Base-by-base conservation (phyloP, 2,888 invertebrate species). In the Hoplodrina blanda region DNA sequence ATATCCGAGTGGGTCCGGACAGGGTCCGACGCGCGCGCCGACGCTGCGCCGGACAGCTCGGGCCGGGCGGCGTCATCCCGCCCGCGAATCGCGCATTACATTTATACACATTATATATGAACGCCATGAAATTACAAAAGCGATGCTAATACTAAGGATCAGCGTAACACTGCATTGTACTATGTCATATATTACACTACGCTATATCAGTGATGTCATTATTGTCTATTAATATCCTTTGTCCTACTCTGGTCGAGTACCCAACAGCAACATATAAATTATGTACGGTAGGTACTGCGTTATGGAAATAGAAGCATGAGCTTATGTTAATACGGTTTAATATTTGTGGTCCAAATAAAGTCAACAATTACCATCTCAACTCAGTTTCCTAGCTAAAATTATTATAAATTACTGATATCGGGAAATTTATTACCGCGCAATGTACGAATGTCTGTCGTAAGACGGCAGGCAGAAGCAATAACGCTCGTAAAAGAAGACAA, bases 1-100 rank as follows among this genome's bases (percentile, higher is more conserved):
- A 95, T 94, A 92, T 92, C 91, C 88, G 88, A 91, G 90, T 87
- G 85, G 85, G 87, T 87, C 87, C 79, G 84, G 74, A 84, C 81
- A 79, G 82, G 81, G 78, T 69, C 78, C 81, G 70, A 76, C 77
- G 78, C 81, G 73, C 82, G 77, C 79, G 72, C 76, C 71, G 67
- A 65, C 60, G 49, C 53, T 17, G 57, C 50, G 46, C 55, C 61
- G 46, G 46, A 46, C 17, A 46, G 52, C 57, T 74, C 71, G 65
- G 63, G 68, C 54, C 76, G 50, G 50, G 62, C 59, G 59, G 53
- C 61, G 69, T 66, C 70, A 37, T 62, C 65, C 44, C 71, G 56
- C 61, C 60, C 61, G 57, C 54, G 44, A 37, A 53, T 49, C 74
- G 53, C 66, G 76, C 79, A 78, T 57, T 70, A 68, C 76, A 73